Conservation (phyloP, 2,888 invertebrate species). For the Pteria penguin region DNA sequence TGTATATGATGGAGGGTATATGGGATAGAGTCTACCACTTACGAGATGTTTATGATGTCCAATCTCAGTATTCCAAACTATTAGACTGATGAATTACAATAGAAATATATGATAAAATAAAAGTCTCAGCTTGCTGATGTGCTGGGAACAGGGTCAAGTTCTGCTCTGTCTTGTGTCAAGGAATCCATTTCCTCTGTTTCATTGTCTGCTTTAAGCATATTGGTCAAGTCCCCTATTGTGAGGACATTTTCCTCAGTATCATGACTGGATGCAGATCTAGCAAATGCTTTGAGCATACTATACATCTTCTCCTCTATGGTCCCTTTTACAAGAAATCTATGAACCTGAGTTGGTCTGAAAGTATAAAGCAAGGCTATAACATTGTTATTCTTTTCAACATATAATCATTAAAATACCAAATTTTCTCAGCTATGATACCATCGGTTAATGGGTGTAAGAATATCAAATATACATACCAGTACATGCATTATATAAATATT, state of each 20-base stretch:
- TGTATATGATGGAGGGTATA: too few species aligned
- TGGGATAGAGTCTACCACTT: too few species aligned
- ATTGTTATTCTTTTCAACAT: neutral
- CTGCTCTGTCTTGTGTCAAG: too few species aligned
- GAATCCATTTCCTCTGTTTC: constrained; percentile 40
- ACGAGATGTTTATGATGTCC: too few species aligned
- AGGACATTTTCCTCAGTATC: constrained; percentile 60
- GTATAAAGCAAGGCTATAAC: constrained; percentile 1
- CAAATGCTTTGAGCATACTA: constrained; percentile 61
- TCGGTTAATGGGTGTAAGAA: neutral
- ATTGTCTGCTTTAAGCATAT: constrained; percentile 61
- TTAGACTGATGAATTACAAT: too few species aligned
- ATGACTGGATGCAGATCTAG: constrained; percentile 47
- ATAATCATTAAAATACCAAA: too few species aligned
- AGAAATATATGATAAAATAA: too few species aligned
- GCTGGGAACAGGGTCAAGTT: too few species aligned
- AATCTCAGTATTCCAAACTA: too few species aligned
- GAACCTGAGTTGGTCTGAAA: constrained; percentile 85
- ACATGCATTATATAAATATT: too few species aligned
- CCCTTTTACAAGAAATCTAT: constrained; percentile 85
- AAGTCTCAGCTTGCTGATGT: too few species aligned
- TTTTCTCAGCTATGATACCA: too few species aligned
- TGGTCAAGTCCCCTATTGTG: constrained; percentile 68
- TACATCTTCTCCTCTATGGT: constrained; percentile 87
- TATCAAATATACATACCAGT: neutral